These are phyloP conservation scores for Selenia dentaria DNA, from an alignment of 2,888 invertebrate species.

Conservation along the genomic window DNA sequence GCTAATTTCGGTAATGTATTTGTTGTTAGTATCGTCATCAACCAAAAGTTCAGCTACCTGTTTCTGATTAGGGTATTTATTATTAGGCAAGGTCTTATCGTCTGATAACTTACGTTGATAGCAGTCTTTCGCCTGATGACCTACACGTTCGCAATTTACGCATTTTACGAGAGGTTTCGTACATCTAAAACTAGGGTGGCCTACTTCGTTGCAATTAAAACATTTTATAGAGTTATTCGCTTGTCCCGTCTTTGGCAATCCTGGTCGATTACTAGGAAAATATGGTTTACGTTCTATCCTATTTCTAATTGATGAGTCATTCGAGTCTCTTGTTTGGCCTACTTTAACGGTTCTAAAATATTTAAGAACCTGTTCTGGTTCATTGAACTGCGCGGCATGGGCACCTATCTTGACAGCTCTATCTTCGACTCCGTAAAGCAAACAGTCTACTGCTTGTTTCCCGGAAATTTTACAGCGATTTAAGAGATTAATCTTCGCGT, in stretches of 20 bases:
- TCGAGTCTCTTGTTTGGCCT: constrained; percentile 9
- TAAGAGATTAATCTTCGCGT: constrained; percentile 6
- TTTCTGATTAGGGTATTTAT: neutral
- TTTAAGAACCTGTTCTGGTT: constrained; percentile 28
- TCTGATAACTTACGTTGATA: neutral
- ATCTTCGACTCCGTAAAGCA: constrained; percentile 4
- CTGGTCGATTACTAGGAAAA: neutral
- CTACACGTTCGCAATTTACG: neutral
- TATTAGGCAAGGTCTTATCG: neutral
- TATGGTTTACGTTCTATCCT: neutral
- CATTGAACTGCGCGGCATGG: constrained; percentile 30
- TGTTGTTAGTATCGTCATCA: neutral
- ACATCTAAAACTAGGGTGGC: constrained; percentile 27
- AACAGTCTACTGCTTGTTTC: no score
- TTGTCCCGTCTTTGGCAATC: neutral
- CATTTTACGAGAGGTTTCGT: constrained; percentile 1
- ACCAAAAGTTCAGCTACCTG: neutral
- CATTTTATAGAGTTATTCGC: constrained; percentile 10
- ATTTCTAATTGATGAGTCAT: neutral
- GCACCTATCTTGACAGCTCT: constrained; percentile 29
- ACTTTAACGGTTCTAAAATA: constrained; percentile 27
- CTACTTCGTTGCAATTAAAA: constrained; percentile 27
- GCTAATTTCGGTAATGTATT: neutral
- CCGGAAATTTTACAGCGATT: no score
- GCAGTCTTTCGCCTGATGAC: constrained; percentile 19